Conservation (phyloP, 2,113 vertebrate species). For the Ranitomeya imitator region DNA sequence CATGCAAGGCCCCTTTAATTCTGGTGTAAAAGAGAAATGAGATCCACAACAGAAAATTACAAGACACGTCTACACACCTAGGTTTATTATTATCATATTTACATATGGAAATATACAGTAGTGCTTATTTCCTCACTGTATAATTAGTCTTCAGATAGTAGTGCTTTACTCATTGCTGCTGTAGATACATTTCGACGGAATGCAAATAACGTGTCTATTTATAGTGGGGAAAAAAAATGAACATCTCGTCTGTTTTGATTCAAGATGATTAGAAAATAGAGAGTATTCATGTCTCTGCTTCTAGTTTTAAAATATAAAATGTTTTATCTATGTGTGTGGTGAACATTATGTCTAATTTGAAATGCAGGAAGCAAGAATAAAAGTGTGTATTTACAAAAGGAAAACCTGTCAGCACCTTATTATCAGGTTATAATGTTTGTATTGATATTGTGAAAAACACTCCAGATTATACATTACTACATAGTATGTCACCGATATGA, state of each 20-base stretch:
- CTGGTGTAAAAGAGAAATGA: background rate
- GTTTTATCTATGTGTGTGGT: background rate
- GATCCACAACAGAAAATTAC: background rate
- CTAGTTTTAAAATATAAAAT: background rate
- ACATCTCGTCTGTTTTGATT: background rate
- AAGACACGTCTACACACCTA: background rate
- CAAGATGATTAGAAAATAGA: slow-evolving; percentile 10
- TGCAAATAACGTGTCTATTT: background rate
- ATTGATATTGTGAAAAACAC: no score
- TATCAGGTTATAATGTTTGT: background rate
- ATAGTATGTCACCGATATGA: no score
- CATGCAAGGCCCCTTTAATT: background rate
- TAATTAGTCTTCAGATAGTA: background rate
- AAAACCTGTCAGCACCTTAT: background rate
- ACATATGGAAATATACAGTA: background rate
- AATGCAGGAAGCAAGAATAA: background rate
- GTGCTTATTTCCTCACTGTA: background rate
- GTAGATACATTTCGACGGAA: background rate
- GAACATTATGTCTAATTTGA: background rate
- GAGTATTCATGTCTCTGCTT: background rate
- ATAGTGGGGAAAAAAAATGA: background rate
- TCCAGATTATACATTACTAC: no score
- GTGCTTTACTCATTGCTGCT: background rate
- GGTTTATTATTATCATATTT: background rate
- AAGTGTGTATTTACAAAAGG: background rate